Percentiles rank a stretch among this genome's conserved stretches.
Evolutionary conservation across 2,888 invertebrate species (phyloP).

Genomic region (Taphrorychus bicolor): DNA sequence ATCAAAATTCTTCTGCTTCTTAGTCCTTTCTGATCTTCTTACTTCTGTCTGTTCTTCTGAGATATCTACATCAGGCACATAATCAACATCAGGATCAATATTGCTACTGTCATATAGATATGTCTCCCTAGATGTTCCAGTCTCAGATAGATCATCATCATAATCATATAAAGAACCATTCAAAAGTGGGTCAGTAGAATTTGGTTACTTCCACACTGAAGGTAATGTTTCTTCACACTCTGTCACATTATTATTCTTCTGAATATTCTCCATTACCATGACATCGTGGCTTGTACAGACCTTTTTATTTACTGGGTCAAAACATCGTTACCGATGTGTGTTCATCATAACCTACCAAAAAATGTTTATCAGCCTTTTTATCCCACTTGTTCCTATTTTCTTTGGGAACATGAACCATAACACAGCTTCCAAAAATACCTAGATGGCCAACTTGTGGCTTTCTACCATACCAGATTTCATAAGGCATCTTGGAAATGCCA

Average conservation of each 20-base stretch:
- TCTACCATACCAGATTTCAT: slow-evolving; percentile 37
- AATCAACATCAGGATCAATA: too few species aligned
- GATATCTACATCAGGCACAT: background rate
- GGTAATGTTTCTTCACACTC: background rate
- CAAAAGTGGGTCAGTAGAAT: too few species aligned
- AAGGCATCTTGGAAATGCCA: background rate
- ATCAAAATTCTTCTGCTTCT: slow-evolving; percentile 30
- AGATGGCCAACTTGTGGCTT: slow-evolving; percentile 1
- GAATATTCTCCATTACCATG: too few species aligned
- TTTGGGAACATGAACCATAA: slow-evolving; percentile 50
- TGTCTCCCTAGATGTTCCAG: too few species aligned
- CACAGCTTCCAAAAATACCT: too few species aligned
- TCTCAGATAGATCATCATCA: too few species aligned
- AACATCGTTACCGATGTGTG: too few species aligned
- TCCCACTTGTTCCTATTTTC: slow-evolving; percentile 50
- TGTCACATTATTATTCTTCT: too few species aligned
- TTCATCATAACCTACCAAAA: slow-evolving; percentile 48
- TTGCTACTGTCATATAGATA: too few species aligned
- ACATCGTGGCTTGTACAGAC: slow-evolving; percentile 41
- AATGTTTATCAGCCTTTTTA: slow-evolving; percentile 43
- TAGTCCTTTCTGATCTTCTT: slow-evolving; percentile 36
- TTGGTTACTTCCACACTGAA: too few species aligned
- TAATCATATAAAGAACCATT: too few species aligned
- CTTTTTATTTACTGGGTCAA: background rate
- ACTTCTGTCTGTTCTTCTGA: slow-evolving; percentile 8